Percentiles rank a stretch among this genome's conserved stretches.
Evolutionary conservation across 2,113 vertebrate genomes (phyloP).

Genomic region (Henicopernis longicauda): DNA sequence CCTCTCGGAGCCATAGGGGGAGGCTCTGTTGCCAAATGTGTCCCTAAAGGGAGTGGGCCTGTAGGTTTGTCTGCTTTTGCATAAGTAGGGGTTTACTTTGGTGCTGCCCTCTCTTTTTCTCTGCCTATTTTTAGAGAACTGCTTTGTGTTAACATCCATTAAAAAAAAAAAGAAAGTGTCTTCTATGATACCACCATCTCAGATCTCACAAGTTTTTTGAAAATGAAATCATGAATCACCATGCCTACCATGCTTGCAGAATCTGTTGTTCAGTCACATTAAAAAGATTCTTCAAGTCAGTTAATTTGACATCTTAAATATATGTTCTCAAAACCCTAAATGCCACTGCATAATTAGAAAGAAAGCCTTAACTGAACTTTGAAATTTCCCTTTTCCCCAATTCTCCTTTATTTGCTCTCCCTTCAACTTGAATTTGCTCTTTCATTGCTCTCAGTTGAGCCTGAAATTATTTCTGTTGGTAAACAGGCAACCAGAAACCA

Average conservation of each 20-base stretch:
- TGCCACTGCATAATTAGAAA: not conserved
- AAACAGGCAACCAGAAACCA: not conserved
- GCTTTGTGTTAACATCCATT: not conserved
- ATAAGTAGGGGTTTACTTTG: not conserved
- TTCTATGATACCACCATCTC: not conserved
- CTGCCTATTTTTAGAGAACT: not conserved
- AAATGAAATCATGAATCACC: conserved; percentile 24
- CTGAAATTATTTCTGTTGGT: not conserved
- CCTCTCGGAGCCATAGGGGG: rapidly evolving
- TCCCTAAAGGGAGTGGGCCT: not conserved
- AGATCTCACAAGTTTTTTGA: not conserved
- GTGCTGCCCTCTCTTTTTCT: not conserved
- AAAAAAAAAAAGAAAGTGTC: not conserved
- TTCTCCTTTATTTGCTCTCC: not conserved
- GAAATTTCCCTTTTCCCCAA: not conserved
- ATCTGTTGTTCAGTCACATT: conserved; percentile 5
- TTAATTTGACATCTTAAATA: conserved; percentile 23
- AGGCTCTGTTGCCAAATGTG: not conserved
- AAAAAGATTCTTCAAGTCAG: not conserved
- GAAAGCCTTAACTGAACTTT: not conserved
- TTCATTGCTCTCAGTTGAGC: not conserved
- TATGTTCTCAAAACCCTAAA: not conserved
- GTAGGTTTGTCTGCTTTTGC: not conserved
- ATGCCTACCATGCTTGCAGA: not conserved
- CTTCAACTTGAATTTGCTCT: not conserved